These are phyloP conservation scores for Calephelis nemesis DNA, from an alignment of 1,140 invertebrate species.

Conservation along the genomic window DNA sequence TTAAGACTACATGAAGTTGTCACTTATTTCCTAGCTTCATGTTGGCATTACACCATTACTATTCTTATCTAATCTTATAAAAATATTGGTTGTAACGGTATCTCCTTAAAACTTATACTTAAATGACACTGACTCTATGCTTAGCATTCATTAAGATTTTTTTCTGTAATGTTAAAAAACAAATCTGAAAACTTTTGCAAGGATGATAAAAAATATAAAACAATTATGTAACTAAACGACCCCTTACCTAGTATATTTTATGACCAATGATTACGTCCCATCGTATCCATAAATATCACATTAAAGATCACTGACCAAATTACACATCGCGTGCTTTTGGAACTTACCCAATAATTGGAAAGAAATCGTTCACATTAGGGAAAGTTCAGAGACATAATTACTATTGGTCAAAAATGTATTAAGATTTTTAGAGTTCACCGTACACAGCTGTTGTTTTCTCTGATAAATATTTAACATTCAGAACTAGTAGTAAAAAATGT, in stretches of 20 bases:
- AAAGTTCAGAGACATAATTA: slow-evolving; percentile 2
- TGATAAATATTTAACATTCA: not conserved
- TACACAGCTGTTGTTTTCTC: not conserved
- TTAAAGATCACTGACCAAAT: slow-evolving; percentile 11
- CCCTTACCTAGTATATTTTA: not conserved
- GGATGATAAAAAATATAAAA: not conserved
- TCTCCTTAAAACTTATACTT: not conserved
- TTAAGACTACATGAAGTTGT: too few species aligned
- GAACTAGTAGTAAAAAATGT: not conserved
- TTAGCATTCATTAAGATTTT: too few species aligned
- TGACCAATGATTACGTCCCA: slow-evolving; percentile 3
- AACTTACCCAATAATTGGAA: slow-evolving; percentile 8
- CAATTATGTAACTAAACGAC: not conserved
- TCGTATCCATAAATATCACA: slow-evolving; percentile 4
- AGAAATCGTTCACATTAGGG: slow-evolving; percentile 10
- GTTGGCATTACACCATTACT: too few species aligned
- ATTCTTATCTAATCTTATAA: too few species aligned
- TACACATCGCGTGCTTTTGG: slow-evolving; percentile 9
- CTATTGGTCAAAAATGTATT: slow-evolving; percentile 1
- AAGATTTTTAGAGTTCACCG: not conserved
- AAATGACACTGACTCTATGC: too few species aligned
- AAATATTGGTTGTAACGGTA: not conserved
- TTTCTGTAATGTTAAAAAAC: too few species aligned
- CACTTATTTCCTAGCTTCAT: too few species aligned
- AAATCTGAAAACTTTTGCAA: too few species aligned